Base-by-base conservation (phyloP, 2,113 vertebrate species). In the Cyanistes caeruleus region DNA sequence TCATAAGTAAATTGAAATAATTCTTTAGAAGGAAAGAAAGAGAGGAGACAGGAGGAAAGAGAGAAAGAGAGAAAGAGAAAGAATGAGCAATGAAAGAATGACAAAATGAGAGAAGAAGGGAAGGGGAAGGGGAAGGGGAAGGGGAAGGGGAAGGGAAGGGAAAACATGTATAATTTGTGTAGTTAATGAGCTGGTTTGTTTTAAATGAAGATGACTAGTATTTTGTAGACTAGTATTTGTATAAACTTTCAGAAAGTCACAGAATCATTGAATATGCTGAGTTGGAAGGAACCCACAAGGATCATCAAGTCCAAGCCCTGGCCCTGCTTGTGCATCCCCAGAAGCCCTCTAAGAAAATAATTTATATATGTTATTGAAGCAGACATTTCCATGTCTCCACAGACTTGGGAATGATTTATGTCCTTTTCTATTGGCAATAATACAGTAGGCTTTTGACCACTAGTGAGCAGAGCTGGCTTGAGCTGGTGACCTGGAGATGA, bases 401-500 rank as follows among this genome's bases (percentile, higher is more conserved):
- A 93, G 87, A 78, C 60, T 75, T 43, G 35, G 43, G 33, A 72
- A 89, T 90, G 90, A 94, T 91, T 94, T 44, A 86, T 68, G 64
- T 56, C 41, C 83, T 76, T 89, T 87, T 56, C 70, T 72, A 93
- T 87, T 65, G 62, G 79, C 88, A 95, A 41, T 77, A 93, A 49
- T 92, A 75, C 82, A 81, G 76, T 75, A 89, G 80, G 73, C 44
- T 89, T 94, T 90, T 95, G 88, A 82, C 80, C 76, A 72, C 41
- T 84, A 39, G 60, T 25, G 41, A 96, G 65, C 7, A 3, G 58
- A 93, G 60, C 88, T 78, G 79, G 72, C 62, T 92, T 75, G 41
- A 55, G 85, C 70, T 91, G 53, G 73, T 90, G 93, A 95, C 92
- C 93, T 58, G 60, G 52, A 93, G 80, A 82, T 92, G 88, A 95